Percentiles rank a stretch among this genome's conserved stretches.
These are phyloP conservation scores for Buphagus erythrorhynchus DNA, from an alignment of 2,797 vertebrate species.

Conservation along the genomic window DNA sequence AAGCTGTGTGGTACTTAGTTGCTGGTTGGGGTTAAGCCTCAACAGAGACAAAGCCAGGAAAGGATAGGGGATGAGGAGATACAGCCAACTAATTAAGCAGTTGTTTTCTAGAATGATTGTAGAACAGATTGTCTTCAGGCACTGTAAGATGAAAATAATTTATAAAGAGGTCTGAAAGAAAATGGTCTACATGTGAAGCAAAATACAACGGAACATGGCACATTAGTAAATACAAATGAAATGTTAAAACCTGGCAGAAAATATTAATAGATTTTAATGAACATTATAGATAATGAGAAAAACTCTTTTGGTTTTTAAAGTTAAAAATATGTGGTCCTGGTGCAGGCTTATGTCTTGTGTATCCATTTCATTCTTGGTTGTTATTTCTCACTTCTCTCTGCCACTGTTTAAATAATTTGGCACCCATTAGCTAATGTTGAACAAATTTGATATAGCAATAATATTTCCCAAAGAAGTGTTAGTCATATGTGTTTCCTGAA, in stretches of 20 bases:
- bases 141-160: neutral
- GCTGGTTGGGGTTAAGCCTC: neutral
- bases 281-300: neutral
- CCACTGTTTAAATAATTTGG: neutral
- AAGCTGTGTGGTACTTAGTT: neutral
- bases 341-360: neutral
- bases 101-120: neutral
- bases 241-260: neutral
- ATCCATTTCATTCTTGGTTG: fast-evolving
- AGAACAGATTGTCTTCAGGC: neutral
- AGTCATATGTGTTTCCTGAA: neutral
- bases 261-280: neutral
- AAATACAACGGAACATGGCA: neutral
- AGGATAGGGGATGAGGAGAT: neutral
- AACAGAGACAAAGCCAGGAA: neutral
- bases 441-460: neutral
- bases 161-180: neutral
- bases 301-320: neutral
- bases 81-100: conserved; percentile 18
- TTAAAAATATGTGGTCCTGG: neutral
- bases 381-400: neutral
- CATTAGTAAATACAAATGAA: neutral
- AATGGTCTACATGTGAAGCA: neutral
- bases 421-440: neutral
- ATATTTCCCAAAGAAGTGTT: neutral